These are phyloP conservation scores for Syngnathus floridae DNA, from an alignment of 2,113 vertebrate species.

Conservation along the genomic window DNA sequence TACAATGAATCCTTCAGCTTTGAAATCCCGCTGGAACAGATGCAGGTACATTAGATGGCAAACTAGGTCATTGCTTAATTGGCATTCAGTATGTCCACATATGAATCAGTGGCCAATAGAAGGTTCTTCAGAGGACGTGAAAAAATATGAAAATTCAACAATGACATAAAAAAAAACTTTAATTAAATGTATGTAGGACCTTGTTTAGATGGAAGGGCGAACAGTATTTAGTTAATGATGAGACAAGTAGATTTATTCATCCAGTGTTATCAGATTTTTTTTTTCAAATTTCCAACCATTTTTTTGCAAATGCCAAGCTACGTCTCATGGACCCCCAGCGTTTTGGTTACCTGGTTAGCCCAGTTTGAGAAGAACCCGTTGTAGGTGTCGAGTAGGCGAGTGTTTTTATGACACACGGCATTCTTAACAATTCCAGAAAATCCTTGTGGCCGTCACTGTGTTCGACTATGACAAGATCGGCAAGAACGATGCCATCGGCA, in stretches of 20 bases:
- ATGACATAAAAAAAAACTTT: too few species aligned
- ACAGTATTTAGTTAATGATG: background rate
- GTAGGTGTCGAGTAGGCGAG: too few species aligned
- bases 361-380: background rate
- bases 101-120: too few species aligned
- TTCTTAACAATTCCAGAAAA: slow-evolving; percentile 74
- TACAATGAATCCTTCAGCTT: slow-evolving; percentile 99
- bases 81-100: too few species aligned
- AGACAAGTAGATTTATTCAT: background rate
- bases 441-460: slow-evolving; percentile 93
- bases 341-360: background rate
- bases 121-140: too few species aligned
- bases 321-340: background rate
- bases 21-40: slow-evolving; percentile 96
- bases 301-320: background rate
- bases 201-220: too few species aligned
- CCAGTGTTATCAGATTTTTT: background rate
- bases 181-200: too few species aligned
- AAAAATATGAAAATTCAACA: too few species aligned
- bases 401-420: background rate
- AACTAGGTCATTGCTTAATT: background rate
- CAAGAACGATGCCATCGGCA: slow-evolving; percentile 97
- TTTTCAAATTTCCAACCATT: background rate
- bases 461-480: slow-evolving; percentile 98
- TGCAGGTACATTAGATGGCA: slow-evolving; percentile 77